Base-by-base conservation (phyloP, 2,888 invertebrate genomes). In the Lottia gigantea region DNA sequence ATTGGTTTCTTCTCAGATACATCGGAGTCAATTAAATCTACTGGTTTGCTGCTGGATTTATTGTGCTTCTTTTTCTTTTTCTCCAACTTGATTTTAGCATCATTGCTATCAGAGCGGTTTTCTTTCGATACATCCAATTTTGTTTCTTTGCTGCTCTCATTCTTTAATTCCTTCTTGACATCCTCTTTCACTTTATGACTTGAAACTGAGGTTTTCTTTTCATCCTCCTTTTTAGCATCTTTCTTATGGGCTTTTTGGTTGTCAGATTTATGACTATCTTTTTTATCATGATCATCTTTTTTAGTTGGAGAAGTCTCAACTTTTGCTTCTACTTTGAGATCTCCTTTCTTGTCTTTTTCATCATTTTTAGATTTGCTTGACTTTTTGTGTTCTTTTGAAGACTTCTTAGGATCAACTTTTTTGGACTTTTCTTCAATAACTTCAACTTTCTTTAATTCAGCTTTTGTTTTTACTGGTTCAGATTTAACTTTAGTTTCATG, bases 361-460 rank as follows among this genome's bases (percentile, higher is more conserved):
- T n/a, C 46, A 15, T 65, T 3, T 65, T 67, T 74, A 15, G 63
- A 63, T n/a, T 64, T 61, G 7, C 68, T 61, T 16, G 72, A 66
- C 67, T 80, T 79, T 2, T 66, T 31, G 7, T 67, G 64, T 8
- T 70, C 70, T 25, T 74, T 75, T 49, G 40, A 64, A 7, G 70
- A 65, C 31, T 76, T 74, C n/a, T 63, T 49, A 1, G 67, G 40
- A 46, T 66, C 67, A 25, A 67, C n/a, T 47, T 71, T 74, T 40
- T 62, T 70, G 8, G 64, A 16, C 46, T 74, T 75, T 65, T 77
- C 74, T 45, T 66, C 75, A 66, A 76, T 76, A 65, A n/a, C 47
- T 19, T 69, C 69, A 46, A 23, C 45, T 65, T 61, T 65, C 25
- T 19, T 49, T 16, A 65, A 23, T 61, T 69, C 65, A 46, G 40